A percentile compares a stretch with the other conserved stretches of the same genome.
phyloP scores from a whole-genome alignment of 2,113 vertebrate genomes.

The Marmota monax region DNA sequence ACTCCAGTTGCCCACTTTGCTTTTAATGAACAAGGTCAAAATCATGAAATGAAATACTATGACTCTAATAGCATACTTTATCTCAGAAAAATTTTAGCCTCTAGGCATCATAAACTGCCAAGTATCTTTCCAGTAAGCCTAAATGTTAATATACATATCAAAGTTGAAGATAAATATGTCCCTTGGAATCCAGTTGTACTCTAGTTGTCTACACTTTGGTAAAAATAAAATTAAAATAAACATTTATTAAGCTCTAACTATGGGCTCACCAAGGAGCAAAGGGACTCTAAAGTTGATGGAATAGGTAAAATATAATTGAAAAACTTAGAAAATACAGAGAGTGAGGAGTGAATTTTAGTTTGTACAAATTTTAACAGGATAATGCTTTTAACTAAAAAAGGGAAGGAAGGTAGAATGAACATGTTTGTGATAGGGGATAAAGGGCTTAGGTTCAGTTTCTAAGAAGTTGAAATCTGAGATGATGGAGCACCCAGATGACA shows the following conservation, averaged over 20 bases:
- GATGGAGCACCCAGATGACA: neutral
- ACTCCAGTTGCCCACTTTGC: conserved; percentile 80
- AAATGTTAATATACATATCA: conserved; percentile 71
- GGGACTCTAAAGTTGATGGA: conserved; percentile 33
- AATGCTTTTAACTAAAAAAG: neutral
- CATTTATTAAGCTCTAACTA: conserved; percentile 65
- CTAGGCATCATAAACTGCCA: conserved; percentile 69
- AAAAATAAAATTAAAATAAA: conserved; percentile 73
- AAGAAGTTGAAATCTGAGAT: neutral
- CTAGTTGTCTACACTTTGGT: conserved; percentile 36
- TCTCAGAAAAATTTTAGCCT: conserved; percentile 68
- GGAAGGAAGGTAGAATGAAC: neutral
- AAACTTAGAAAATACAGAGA: neutral
- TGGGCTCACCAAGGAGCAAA: neutral
- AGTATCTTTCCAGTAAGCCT: conserved; percentile 53
- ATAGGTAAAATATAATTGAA: conserved; percentile 57
- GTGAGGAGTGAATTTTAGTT: neutral
- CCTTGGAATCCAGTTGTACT: conserved; percentile 60
- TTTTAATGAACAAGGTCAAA: conserved; percentile 86
- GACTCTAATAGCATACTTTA: conserved; percentile 79
- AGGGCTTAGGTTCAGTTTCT: neutral
- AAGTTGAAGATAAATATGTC: conserved; percentile 61
- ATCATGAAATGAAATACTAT: conserved; percentile 79
- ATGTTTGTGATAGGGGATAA: neutral
- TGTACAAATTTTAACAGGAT: neutral